phyloP scores from a whole-genome alignment of 1,140 invertebrate genomes.

The Cryptotermes secundus region DNA sequence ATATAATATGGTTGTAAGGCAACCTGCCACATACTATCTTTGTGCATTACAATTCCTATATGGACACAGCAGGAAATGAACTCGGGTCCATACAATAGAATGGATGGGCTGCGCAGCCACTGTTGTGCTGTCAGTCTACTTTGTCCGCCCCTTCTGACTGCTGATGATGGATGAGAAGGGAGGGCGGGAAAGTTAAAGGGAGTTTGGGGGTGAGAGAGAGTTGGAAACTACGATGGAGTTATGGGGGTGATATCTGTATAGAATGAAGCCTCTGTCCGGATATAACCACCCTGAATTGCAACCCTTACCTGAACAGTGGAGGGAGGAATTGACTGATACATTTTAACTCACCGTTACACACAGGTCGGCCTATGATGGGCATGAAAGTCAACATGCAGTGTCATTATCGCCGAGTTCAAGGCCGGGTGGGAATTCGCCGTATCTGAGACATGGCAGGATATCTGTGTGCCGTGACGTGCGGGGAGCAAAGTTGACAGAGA shows the following conservation, averaged over 20 bases:
- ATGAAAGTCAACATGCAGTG: not conserved
- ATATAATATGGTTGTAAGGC: no score
- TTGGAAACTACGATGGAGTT: not conserved
- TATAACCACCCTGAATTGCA: conserved; percentile 16
- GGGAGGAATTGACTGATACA: not conserved
- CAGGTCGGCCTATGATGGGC: not conserved
- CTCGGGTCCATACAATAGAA: no score
- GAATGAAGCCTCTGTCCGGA: not conserved
- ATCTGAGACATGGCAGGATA: no score
- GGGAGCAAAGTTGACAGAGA: no score
- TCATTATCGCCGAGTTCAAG: not conserved
- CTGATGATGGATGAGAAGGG: not conserved
- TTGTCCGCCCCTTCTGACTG: not conserved
- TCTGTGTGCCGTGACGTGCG: no score
- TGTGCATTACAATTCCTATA: no score
- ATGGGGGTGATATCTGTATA: not conserved
- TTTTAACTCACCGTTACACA: not conserved
- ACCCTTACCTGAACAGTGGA: conserved; percentile 10
- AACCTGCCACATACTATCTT: no score
- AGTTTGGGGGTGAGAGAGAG: not conserved
- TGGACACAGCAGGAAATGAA: no score
- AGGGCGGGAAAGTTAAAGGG: not conserved
- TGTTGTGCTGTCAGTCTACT: not conserved
- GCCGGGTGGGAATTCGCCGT: not conserved
- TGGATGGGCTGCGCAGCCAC: no score